Percentiles rank a stretch among this genome's conserved stretches.
These are phyloP conservation scores for Pogoniulus pusillus DNA, from an alignment of 2,797 vertebrate genomes.

Conservation along the genomic window DNA sequence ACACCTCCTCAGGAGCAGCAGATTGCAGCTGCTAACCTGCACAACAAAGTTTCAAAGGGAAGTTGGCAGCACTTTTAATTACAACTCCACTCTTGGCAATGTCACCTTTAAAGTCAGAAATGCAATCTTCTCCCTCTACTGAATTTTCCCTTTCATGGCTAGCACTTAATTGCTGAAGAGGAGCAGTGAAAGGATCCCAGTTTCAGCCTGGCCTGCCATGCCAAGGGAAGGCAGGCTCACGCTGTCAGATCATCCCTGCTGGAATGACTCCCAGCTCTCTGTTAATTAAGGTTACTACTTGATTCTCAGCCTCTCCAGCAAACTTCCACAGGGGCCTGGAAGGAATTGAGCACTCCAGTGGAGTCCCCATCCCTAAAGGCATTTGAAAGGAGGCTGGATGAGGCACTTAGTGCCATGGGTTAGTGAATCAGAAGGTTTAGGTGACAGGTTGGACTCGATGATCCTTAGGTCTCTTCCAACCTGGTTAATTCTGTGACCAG, in stretches of 20 bases:
- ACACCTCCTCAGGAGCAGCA: background rate
- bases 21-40: background rate
- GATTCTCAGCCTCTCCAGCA: slow-evolving; percentile 4
- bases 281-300: slow-evolving; percentile 12
- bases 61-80: background rate
- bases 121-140: background rate
- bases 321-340: background rate
- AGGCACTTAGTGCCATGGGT: no score
- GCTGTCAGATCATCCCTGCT: background rate
- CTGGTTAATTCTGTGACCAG: no score
- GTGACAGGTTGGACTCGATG: no score
- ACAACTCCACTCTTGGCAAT: background rate
- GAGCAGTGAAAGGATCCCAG: background rate
- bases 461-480: no score
- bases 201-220: background rate
- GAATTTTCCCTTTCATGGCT: background rate
- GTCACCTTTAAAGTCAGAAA: slow-evolving; percentile 15
- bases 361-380: no score
- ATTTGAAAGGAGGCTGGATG: no score
- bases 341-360: no score
- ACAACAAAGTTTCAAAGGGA: background rate
- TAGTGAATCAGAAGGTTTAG: no score
- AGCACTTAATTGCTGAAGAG: background rate
- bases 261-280: background rate
- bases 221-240: background rate